Conservation (phyloP, 2,797 vertebrate genomes). For the Delichon dasypus region DNA sequence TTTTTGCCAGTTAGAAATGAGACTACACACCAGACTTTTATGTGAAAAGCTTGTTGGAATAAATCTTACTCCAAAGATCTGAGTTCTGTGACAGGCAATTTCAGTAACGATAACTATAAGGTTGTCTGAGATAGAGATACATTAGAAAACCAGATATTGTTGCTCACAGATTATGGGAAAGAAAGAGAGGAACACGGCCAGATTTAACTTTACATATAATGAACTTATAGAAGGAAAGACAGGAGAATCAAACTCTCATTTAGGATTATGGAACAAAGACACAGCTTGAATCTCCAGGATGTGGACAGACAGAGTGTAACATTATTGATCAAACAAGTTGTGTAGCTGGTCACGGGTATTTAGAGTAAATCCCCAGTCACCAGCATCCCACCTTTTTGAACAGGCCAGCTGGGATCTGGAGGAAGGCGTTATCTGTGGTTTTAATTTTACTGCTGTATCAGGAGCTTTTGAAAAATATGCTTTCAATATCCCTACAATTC, state of each 20-base stretch:
- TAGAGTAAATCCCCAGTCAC: neutral
- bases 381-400: neutral
- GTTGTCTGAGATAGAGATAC: neutral
- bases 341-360: neutral
- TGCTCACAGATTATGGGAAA: neutral
- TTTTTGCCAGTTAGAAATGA: constrained; percentile 18
- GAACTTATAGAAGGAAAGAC: neutral
- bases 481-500: neutral
- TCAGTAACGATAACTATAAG: neutral
- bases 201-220: neutral
- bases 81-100: neutral
- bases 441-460: neutral
- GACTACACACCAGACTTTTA: neutral
- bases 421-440: neutral
- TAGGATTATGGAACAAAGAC: neutral
- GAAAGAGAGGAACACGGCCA: neutral
- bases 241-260: neutral
- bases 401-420: neutral
- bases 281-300: neutral
- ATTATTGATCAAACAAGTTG: neutral
- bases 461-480: neutral
- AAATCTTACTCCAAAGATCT: neutral
- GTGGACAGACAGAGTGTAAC: neutral
- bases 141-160: neutral
- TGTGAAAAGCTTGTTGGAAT: neutral